Percentiles rank a stretch among this genome's conserved stretches.
phyloP scores from a whole-genome alignment of 1,140 invertebrate genomes.

The Drosophila miranda region DNA sequence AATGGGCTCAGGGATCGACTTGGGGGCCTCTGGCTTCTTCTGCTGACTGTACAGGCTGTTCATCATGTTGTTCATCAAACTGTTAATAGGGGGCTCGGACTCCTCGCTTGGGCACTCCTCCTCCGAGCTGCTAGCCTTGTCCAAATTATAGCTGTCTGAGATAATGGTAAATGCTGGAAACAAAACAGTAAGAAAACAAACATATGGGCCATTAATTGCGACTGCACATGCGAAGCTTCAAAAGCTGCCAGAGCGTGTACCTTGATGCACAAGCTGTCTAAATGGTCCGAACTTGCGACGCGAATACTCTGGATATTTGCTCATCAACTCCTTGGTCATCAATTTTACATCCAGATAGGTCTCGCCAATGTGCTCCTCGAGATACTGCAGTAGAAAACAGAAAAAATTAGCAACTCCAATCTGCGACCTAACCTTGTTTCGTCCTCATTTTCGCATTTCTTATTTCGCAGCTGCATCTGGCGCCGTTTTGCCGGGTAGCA shows the following conservation, averaged over 20 bases:
- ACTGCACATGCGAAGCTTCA: background rate
- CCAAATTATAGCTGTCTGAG: conserved; percentile 84
- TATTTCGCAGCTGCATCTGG: background rate
- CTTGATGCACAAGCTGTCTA: conserved; percentile 86
- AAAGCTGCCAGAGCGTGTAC: conserved; percentile 60
- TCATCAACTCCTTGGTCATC: conserved; percentile 88
- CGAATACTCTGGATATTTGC: conserved; percentile 87
- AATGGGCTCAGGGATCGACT: conserved; percentile 82
- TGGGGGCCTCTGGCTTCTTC: conserved; percentile 15
- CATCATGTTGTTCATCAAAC: conserved; percentile 84
- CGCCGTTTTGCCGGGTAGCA: conserved; percentile 15
- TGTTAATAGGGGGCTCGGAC: conserved; percentile 77
- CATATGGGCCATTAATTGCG: background rate
- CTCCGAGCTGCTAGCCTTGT: conserved; percentile 73
- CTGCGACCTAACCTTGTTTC: conserved; percentile 68
- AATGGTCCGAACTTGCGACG: conserved; percentile 87
- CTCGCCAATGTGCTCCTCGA: conserved; percentile 88
- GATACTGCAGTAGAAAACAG: conserved; percentile 83
- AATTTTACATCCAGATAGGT: conserved; percentile 88
- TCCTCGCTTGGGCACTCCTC: conserved; percentile 45
- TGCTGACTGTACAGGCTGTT: conserved; percentile 60
- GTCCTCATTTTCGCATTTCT: conserved; percentile 7
- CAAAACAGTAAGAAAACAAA: background rate
- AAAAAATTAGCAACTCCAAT: conserved; percentile 15
- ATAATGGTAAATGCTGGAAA: conserved; percentile 84